A percentile compares a stretch with the other conserved stretches of the same genome.
Conservation (phyloP, 2,113 vertebrate species). For the Panthera tigris region DNA sequence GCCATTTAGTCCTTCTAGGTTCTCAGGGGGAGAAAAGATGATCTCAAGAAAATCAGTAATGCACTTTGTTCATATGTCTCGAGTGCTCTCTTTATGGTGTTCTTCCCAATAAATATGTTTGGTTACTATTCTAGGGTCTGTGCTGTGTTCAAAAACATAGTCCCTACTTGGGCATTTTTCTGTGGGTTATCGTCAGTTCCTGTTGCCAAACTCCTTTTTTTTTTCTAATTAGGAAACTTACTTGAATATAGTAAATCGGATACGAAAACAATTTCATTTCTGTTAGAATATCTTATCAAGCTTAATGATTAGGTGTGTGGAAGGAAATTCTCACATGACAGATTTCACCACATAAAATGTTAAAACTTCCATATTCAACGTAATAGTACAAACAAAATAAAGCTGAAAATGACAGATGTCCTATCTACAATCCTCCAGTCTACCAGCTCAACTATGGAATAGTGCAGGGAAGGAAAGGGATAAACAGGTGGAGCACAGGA, state of each 20-base stretch:
- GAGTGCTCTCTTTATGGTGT: not conserved
- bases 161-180: not conserved
- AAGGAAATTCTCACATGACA: not conserved
- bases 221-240: not conserved
- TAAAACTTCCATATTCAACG: not conserved
- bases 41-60: not conserved
- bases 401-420: not conserved
- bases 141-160: not conserved
- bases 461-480: not conserved
- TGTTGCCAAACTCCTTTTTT: not conserved
- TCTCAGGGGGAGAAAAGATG: not conserved
- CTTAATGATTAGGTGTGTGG: not conserved
- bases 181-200: not conserved
- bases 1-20: not conserved
- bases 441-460: not conserved
- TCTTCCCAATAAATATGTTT: not conserved
- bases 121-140: not conserved
- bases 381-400: not conserved
- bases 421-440: not conserved
- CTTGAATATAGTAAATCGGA: not conserved
- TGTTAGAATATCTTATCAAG: not conserved
- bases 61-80: not conserved
- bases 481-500: accelerated
- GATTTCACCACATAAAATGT: not conserved
- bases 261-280: not conserved